A percentile compares a stretch with the other conserved stretches of the same genome.
Conservation (phyloP, 2,797 vertebrate genomes). For the Gymnocypris eckloni region DNA sequence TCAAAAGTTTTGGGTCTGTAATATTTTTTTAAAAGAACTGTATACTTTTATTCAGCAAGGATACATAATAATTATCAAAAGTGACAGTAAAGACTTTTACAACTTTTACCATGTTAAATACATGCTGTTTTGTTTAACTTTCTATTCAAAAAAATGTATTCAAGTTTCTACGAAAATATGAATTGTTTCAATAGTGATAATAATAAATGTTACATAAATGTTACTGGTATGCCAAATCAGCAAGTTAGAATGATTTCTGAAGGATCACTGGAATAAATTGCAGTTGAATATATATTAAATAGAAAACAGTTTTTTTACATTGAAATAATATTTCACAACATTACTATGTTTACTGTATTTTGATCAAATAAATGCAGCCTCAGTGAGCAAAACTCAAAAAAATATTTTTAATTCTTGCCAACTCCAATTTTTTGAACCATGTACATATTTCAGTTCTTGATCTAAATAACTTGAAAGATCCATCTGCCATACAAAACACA, state of each 20-base stretch:
- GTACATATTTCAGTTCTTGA: neutral
- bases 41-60: neutral
- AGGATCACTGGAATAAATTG: neutral
- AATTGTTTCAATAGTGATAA: neutral
- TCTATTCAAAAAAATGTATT: neutral
- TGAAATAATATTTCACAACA: neutral
- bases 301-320: neutral
- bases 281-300: neutral
- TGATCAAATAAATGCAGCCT: neutral
- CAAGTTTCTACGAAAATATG: neutral
- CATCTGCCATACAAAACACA: constrained; percentile 4
- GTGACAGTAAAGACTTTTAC: neutral
- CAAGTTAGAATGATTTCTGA: neutral
- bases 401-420: neutral
- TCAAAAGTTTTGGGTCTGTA: neutral
- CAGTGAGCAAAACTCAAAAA: neutral
- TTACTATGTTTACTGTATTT: neutral
- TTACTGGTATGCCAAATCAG: neutral
- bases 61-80: neutral
- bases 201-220: neutral
- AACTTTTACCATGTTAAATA: neutral
- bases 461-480: constrained; percentile 26
- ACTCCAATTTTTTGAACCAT: neutral
- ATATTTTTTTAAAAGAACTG: neutral
- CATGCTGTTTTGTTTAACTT: neutral